phyloP scores from a whole-genome alignment of 2,797 vertebrate genomes.

The Leptoclinus maculatus region DNA sequence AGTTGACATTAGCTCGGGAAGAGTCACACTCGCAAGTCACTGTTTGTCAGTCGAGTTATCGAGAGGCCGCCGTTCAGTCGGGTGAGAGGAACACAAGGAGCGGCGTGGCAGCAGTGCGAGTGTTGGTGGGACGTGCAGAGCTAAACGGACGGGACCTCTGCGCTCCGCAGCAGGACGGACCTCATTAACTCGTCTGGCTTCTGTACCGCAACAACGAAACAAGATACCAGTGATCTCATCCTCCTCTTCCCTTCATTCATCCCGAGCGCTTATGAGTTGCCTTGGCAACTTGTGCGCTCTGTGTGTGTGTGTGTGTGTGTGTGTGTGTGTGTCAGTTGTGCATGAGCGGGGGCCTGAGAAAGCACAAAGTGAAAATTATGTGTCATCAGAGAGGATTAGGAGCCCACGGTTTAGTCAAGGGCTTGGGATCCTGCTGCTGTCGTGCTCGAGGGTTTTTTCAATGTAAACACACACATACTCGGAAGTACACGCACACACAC shows the following conservation, averaged over 20 bases:
- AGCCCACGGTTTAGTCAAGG: slow-evolving; percentile 74
- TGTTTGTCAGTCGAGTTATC: background rate
- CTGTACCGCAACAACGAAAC: slow-evolving; percentile 79
- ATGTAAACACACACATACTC: slow-evolving; percentile 44
- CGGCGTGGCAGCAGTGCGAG: background rate
- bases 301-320: slow-evolving; percentile 45
- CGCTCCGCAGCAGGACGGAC: slow-evolving; percentile 54
- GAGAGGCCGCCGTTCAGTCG: background rate
- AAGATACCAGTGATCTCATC: slow-evolving; percentile 86
- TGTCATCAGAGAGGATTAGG: slow-evolving; percentile 82
- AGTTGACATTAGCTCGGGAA: background rate
- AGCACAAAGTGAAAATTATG: slow-evolving; percentile 79
- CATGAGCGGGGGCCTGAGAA: slow-evolving; percentile 74
- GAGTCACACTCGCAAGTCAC: background rate
- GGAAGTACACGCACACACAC: slow-evolving; percentile 4
- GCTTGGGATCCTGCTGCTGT: slow-evolving; percentile 65
- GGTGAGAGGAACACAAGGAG: background rate
- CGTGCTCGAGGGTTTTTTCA: slow-evolving; percentile 55
- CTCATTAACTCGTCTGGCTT: slow-evolving; percentile 74
- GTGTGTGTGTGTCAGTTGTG: slow-evolving; percentile 50
- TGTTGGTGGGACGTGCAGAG: background rate
- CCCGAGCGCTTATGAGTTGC: slow-evolving; percentile 80
- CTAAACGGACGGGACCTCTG: slow-evolving; percentile 39
- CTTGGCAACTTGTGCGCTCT: slow-evolving; percentile 76
- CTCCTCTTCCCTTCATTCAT: slow-evolving; percentile 80